phyloP scores from a whole-genome alignment of 1,140 invertebrate genomes.

The Macrobrachium nipponense region DNA sequence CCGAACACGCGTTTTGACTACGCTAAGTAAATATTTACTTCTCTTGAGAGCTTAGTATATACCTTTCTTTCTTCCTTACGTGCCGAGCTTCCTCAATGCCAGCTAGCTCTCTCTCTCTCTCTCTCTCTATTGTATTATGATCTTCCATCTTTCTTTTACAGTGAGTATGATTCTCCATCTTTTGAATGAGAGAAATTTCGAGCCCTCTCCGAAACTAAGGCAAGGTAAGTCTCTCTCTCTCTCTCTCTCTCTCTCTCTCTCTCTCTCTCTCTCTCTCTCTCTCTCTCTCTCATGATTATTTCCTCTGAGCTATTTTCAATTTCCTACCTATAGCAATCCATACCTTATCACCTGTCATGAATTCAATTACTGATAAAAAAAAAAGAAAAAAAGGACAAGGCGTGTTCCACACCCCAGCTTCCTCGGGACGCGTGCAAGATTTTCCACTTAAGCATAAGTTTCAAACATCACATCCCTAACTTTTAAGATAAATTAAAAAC shows the following conservation, averaged over 20 bases:
- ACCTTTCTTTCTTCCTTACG: too few relatives aligned
- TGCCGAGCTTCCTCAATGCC: not conserved
- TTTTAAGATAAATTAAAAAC: too few relatives aligned
- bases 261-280: not conserved
- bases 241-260: too few relatives aligned
- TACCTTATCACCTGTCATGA: not conserved
- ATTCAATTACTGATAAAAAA: not conserved
- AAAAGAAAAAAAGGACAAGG: too few relatives aligned
- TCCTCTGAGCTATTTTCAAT: not conserved
- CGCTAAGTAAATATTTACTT: not conserved
- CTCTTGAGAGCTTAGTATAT: too few relatives aligned
- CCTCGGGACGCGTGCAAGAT: too few relatives aligned
- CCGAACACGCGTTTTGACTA: not conserved
- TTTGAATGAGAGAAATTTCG: not conserved
- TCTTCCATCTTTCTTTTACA: not conserved
- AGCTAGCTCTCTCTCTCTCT: constrained; percentile 14
- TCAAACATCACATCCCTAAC: too few relatives aligned
- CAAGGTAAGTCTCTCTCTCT: not conserved
- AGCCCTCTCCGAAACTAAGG: not conserved
- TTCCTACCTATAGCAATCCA: not conserved
- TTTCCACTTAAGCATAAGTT: too few relatives aligned
- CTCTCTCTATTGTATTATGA: not conserved
- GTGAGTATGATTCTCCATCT: not conserved
- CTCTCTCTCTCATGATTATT: not conserved
- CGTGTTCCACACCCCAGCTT: too few relatives aligned